Percentiles rank a stretch among this genome's conserved stretches.
These are phyloP conservation scores for Papio anubis DNA, from an alignment of 2,113 vertebrate species.

Conservation along the genomic window DNA sequence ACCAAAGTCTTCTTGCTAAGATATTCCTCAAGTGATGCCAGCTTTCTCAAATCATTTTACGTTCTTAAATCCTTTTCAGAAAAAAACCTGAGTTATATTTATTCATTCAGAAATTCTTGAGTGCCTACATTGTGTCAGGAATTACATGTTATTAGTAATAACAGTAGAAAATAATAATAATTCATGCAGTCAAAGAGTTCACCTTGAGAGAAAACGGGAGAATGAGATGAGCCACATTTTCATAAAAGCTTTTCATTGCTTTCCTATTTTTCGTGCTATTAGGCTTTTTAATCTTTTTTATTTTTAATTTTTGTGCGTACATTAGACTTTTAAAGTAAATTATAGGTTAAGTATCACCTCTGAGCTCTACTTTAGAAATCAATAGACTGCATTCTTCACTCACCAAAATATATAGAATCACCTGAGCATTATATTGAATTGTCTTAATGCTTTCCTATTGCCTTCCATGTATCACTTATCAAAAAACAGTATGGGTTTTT, in stretches of 20 bases:
- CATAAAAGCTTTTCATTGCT: background rate
- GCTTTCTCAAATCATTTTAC: background rate
- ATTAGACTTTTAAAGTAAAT: conserved; percentile 4
- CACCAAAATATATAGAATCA: background rate
- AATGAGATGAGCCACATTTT: background rate
- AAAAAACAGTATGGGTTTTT: background rate
- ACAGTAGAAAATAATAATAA: background rate
- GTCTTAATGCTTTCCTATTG: background rate
- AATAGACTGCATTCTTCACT: background rate
- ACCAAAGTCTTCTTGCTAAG: background rate
- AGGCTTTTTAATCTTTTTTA: background rate
- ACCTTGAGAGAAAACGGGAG: background rate
- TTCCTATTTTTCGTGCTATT: background rate
- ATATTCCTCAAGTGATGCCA: background rate
- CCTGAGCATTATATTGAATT: background rate
- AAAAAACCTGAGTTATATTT: background rate
- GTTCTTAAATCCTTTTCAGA: background rate
- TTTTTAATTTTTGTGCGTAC: background rate
- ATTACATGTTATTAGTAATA: background rate
- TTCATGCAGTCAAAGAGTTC: background rate
- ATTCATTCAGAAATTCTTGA: conserved; percentile 3
- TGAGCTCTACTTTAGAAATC: background rate
- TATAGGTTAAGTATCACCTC: background rate
- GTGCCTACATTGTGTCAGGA: background rate
- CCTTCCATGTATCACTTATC: background rate